These are phyloP conservation scores for Corvus hawaiiensis DNA, from an alignment of 2,113 vertebrate species.

Conservation along the genomic window DNA sequence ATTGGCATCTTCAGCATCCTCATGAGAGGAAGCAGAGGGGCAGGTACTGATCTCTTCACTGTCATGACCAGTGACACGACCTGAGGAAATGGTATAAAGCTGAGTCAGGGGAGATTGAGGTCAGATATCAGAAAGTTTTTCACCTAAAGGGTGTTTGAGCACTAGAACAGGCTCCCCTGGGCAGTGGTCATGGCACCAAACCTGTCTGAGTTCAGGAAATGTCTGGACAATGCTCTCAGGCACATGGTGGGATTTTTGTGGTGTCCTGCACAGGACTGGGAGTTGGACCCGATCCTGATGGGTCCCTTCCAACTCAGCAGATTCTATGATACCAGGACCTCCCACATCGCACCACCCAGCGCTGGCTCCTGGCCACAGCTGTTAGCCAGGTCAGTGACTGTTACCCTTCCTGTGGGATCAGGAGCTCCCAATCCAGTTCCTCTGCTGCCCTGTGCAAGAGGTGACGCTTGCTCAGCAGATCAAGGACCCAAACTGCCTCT, in stretches of 20 bases:
- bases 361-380: background rate
- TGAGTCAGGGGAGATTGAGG: background rate
- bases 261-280: background rate
- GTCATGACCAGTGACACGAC: background rate
- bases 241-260: background rate
- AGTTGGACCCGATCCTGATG: background rate
- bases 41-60: background rate
- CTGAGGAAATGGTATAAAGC: background rate
- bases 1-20: background rate
- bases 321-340: background rate
- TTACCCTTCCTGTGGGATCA: rapidly evolving
- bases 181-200: background rate
- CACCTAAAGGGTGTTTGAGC: background rate
- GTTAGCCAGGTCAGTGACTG: background rate
- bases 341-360: background rate
- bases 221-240: background rate
- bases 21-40: background rate
- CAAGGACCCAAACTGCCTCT: background rate
- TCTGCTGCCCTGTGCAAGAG: background rate
- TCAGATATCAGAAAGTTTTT: background rate
- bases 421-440: background rate
- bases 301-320: background rate
- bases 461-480: rapidly evolving
- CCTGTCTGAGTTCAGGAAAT: background rate
- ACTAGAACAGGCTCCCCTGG: background rate